These are phyloP conservation scores for Mellivora capensis DNA, from an alignment of 2,113 vertebrate genomes.

Conservation along the genomic window DNA sequence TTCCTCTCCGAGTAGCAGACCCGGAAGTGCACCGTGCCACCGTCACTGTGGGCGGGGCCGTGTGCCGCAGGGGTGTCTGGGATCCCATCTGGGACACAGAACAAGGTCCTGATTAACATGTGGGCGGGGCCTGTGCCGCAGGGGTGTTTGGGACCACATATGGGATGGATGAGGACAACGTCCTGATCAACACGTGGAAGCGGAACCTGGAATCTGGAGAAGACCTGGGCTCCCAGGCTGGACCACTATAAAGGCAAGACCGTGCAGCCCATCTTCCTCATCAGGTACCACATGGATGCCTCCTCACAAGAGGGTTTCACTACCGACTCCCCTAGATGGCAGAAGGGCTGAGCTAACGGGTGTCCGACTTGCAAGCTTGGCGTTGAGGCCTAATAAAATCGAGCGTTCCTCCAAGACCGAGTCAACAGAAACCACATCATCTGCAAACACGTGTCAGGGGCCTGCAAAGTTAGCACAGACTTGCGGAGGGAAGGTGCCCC, in stretches of 20 bases:
- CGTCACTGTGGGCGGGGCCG: too few relatives aligned
- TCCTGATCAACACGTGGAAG: constrained; percentile 85
- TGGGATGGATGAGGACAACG: constrained; percentile 85
- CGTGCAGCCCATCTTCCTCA: constrained; percentile 91
- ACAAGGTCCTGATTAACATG: constrained; percentile 75
- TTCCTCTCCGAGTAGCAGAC: neutral
- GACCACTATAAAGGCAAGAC: constrained; percentile 90
- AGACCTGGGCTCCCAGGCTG: constrained; percentile 80
- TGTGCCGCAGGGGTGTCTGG: neutral
- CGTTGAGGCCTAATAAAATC: constrained; percentile 89
- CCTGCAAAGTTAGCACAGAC: constrained; percentile 90
- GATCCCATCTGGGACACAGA: constrained; percentile 78
- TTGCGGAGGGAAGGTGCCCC: constrained; percentile 90
- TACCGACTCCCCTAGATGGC: constrained; percentile 88
- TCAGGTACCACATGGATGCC: constrained; percentile 89
- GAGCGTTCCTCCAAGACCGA: constrained; percentile 91
- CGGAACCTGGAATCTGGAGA: constrained; percentile 84
- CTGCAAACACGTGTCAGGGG: constrained; percentile 90
- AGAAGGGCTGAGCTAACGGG: constrained; percentile 92
- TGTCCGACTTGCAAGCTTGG: constrained; percentile 85
- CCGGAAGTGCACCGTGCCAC: fast-evolving
- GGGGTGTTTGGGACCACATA: neutral
- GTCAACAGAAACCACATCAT: constrained; percentile 91
- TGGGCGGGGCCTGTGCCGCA: too few relatives aligned
- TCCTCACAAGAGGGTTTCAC: constrained; percentile 85